Evolutionary conservation across 2,888 invertebrate species (phyloP), one percentile per base, ranked within the genome.

Genomic region (Coelogynopora nodosa): DNA sequence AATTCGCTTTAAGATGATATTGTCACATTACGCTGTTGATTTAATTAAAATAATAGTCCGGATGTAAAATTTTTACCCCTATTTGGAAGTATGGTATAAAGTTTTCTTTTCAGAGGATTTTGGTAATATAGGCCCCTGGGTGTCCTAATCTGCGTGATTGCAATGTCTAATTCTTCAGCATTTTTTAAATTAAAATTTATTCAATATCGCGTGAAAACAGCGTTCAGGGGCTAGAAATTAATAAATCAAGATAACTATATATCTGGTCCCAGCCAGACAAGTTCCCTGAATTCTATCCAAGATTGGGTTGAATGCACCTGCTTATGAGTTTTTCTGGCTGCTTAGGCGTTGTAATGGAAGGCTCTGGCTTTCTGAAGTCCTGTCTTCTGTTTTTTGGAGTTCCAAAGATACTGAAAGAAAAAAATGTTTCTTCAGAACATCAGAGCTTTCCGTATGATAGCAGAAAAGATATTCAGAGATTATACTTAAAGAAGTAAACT

Each of bases 371-470:
- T 49, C 49, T 49, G 49, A 49, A 49, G 49, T 49, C 49, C 49
- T n/a, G n/a, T n/a, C n/a, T n/a, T n/a, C n/a, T n/a, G n/a, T n/a
- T n/a, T n/a, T n/a, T n/a, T n/a, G n/a, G n/a, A n/a, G n/a, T n/a
- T 49, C n/a, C 82, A 0, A 88, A 88, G 30, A 88, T 89, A 89
- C 86, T 90, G 5, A 49, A 86, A 26, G 89, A 89, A 89, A 0
- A 89, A 89, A 83, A 89, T 88, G 31, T 88, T 88, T 84, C 89
- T 89, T 0, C 88, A 88, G 84, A 88, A 89, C 67, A 81, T 88
- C 13, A 67, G 89, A 86, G 85, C 87, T 2, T 82, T 89, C 13
- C 67, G 89, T 18, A 30, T 89, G 26, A 67, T 88, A 0, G 67
- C 81, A n/a, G 89, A 88, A 30, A 88, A 89, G 81, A 13, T 88